Evolutionary conservation across 2,888 invertebrate species (phyloP).

Genomic region (Pachymerium ferrugineum): DNA sequence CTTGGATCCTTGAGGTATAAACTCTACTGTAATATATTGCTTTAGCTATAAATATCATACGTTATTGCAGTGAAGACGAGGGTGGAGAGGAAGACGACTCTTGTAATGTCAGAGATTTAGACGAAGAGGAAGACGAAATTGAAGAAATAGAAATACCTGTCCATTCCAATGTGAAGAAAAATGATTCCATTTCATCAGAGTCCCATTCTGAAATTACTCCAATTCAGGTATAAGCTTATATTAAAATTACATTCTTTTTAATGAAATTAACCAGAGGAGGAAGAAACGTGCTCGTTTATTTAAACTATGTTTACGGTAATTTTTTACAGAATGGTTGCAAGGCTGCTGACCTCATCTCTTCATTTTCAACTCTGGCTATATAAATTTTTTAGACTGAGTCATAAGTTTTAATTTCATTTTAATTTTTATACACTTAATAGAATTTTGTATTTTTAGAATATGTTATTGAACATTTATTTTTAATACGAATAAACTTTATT

Average conservation of each 20-base stretch:
- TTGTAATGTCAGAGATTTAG: slow-evolving; percentile 54
- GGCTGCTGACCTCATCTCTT: neutral
- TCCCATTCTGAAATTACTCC: neutral
- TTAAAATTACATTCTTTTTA: neutral
- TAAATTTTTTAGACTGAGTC: neutral
- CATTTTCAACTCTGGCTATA: neutral
- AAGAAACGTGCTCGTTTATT: too few relatives aligned
- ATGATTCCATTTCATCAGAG: neutral
- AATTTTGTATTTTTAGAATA: neutral
- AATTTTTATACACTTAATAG: neutral
- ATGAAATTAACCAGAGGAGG: too few relatives aligned
- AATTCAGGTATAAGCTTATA: neutral
- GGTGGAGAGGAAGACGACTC: slow-evolving; percentile 51
- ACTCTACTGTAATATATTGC: neutral
- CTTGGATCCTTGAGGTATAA: slow-evolving; percentile 53
- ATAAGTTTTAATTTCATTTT: neutral
- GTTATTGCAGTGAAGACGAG: slow-evolving; percentile 37
- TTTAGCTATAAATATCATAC: slow-evolving; percentile 30
- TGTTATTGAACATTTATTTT: neutral
- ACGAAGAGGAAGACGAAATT: slow-evolving; percentile 45
- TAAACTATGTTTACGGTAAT: neutral
- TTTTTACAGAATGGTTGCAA: neutral
- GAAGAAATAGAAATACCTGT: slow-evolving; percentile 43
- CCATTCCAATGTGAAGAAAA: neutral
- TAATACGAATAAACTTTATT: neutral